Evolutionary conservation across 2,797 vertebrate species (phyloP), one percentile per base, ranked within the genome.

Genomic region (Danio jaintianensis): DNA sequence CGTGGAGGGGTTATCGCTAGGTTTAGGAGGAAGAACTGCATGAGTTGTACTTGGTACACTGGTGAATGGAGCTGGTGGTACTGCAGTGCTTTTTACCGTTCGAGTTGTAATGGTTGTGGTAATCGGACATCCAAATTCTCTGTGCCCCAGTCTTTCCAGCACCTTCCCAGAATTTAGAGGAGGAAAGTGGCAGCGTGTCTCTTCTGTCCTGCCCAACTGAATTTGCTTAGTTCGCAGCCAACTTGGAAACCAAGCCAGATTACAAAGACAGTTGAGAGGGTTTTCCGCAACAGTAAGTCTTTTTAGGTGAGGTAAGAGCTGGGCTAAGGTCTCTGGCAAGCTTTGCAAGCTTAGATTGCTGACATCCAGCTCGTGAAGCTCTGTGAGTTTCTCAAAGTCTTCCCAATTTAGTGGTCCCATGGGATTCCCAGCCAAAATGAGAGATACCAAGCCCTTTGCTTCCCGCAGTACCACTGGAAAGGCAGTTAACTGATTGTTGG

Each of bases 131-230:
- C 96, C 97, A 0, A 98, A 97, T 76, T 98, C 97, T 0, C 90
- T 85, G 2, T 96, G 93, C 13, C 94, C 93, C 15, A 99, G 90
- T 18, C 90, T 90, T 29, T 94, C 92, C 66, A 99, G 94, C 79
- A 94, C 93, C 85, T 94, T 95, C 52, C 97, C 97, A 0, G 98
- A 95, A 4, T 97, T 97, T 76, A 96, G 93, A 0, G 94, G 94
- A 0, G 98, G 98, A 74, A 99, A 99, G 87, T 99, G 98, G 83
- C 98, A 99, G 61, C 97, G 94, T 0, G 97, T 99, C 90, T 98
- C 97, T 80, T 97, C 95, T 0, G 93, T 89, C 71, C 96, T 93
- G 58, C 90, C 85, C 66, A 99, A 91, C 0, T 38, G 55, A 16
- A 96, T 89, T 0, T 69, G 79, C 12, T 92, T 94, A 29, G 92